Base-by-base conservation (phyloP, 2,888 invertebrate species). In the Ptilodon capucinus region DNA sequence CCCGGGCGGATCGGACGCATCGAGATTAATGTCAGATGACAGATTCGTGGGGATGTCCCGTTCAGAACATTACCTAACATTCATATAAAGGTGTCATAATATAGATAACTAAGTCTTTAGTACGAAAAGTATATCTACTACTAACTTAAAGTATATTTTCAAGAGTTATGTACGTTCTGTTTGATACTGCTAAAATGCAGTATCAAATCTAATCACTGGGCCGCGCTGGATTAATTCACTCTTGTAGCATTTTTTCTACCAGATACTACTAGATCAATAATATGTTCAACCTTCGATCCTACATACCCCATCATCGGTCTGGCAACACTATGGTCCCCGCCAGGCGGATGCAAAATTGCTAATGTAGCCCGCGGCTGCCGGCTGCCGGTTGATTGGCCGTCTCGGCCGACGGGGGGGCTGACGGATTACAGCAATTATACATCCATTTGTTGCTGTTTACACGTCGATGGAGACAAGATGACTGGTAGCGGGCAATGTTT, bases 341-440 rank as follows among this genome's bases (percentile, higher is more conserved):
- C 17, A 17, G 54, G 59, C 59, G 64, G 17, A 35, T 35, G 35
- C 35, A 16, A 35, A 16, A 17, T 17, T 35, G 17, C 61, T 59
- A 64, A 64, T 64, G 46, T 44, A 32, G 64, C 64, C 64, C 54
- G 59, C 41, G 64, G 64, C 56, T 23, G n/a, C 21, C 21, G 43
- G 34, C 48, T 8, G 44, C 8, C 60, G 54, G 48, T 40, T 59
- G 61, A 64, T 64, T 64, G 64, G 56, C 58, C 56, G 44, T 43
- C 44, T 41, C 44, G 40, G 41, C 54, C 51, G 36, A 8, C 52
- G 36, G 49, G 49, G n/a, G 52, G 52, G 58, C 54, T 45, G 54
- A 48, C 64, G 64, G 59, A 64, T 64, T 64, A 64, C 57, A 53
- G 53, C 59, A 64, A 64, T 64, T 64, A 64, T 59, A 57, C 56